Evolutionary conservation across 2,888 invertebrate species (phyloP).

Genomic region (Micropterix aruncella): DNA sequence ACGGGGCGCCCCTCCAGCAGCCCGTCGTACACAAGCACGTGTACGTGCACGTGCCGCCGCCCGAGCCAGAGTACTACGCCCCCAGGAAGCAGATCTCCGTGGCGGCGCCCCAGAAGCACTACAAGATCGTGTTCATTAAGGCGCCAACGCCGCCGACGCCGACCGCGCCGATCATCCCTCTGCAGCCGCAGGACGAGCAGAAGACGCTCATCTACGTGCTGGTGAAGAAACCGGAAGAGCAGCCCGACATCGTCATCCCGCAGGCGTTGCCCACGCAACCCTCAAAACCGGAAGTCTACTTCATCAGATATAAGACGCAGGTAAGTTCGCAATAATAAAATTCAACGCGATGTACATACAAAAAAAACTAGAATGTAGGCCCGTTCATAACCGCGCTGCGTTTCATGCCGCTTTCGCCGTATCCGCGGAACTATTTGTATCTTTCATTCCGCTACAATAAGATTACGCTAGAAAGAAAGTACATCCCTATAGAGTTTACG

Average conservation of each 20-base stretch:
- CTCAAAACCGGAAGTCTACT: constrained; percentile 81
- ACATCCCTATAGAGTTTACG: no score
- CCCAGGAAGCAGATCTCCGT: constrained; percentile 41
- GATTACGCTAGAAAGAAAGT: no score
- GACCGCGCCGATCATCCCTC: constrained; percentile 43
- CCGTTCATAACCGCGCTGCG: no score
- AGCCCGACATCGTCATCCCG: constrained; percentile 64
- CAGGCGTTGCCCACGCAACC: constrained; percentile 74
- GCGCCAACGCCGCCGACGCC: constrained; percentile 50
- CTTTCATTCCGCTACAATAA: no score
- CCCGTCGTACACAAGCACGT: constrained; percentile 82
- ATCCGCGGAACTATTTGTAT: no score
- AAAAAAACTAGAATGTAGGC: no score
- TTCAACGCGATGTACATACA: no score
- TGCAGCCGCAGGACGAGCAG: constrained; percentile 75
- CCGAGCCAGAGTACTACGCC: constrained; percentile 64
- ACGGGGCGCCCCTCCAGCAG: constrained; percentile 57
- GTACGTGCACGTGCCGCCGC: constrained; percentile 82
- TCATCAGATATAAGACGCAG: constrained; percentile 81
- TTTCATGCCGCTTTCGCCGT: no score
- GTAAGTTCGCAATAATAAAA: no score
- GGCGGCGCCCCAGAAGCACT: constrained; percentile 60
- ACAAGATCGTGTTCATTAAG: constrained; percentile 77
- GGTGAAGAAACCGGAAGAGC: constrained; percentile 79
- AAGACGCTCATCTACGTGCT: constrained; percentile 80